phyloP scores from a whole-genome alignment of 2,888 invertebrate genomes.

The Congeria kusceri region DNA sequence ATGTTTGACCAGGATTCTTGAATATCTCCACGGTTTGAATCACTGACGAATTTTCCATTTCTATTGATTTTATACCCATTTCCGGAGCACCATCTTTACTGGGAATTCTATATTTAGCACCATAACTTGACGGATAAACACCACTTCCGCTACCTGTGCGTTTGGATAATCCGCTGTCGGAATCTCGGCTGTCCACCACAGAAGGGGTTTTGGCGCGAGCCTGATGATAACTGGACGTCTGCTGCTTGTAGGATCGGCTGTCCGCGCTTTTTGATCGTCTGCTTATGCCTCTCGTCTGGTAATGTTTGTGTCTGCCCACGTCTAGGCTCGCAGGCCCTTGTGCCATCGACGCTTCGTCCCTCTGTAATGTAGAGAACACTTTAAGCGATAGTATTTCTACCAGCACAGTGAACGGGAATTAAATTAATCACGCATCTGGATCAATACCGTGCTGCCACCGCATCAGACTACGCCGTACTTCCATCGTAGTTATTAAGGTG shows the following conservation, averaged over 20 bases:
- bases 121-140: conserved; percentile 58
- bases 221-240: conserved; percentile 1
- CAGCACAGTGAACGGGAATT: conserved; percentile 61
- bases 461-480: conserved; percentile 52
- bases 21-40: conserved; percentile 94
- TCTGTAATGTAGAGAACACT: conserved; percentile 65
- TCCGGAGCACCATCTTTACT: conserved; percentile 78
- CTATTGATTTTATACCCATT: conserved; percentile 83
- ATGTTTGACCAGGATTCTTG: conserved; percentile 98
- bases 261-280: conserved; percentile 58
- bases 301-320: conserved; percentile 66
- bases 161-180: conserved; percentile 38
- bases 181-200: conserved; percentile 27
- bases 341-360: conserved; percentile 78
- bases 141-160: conserved; percentile 41
- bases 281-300: conserved; percentile 55
- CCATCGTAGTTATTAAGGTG: conserved; percentile 67
- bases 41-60: conserved; percentile 80
- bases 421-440: conserved; percentile 72
- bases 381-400: conserved; percentile 45
- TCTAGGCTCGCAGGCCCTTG: conserved; percentile 75
- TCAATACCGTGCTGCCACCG: conserved; percentile 63
- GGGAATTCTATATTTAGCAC: conserved; percentile 69
- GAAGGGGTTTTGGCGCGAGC: conserved; percentile 24
- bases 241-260: conserved; percentile 49